Conservation (phyloP, 2,888 invertebrate genomes). For the Anticlea derivata region DNA sequence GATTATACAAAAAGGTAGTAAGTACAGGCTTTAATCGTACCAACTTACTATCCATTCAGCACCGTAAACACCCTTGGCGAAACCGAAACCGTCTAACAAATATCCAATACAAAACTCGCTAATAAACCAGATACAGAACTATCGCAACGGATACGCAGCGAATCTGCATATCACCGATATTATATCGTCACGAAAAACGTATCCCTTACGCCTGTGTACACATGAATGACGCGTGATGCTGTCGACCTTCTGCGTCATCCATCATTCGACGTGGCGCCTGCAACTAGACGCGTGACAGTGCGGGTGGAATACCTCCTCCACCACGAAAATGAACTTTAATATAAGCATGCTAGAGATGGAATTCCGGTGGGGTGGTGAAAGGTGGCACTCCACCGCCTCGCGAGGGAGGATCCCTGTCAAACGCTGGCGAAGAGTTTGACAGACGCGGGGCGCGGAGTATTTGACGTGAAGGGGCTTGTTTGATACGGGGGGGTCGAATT, state of each 20-base stretch:
- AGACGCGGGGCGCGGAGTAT: constrained; percentile 83
- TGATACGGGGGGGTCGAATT: constrained; percentile 80
- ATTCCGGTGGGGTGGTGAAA: constrained; percentile 44
- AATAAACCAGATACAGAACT: constrained; percentile 42
- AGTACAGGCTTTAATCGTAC: too few relatives aligned
- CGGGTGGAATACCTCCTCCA: constrained; percentile 46
- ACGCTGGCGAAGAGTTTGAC: constrained; percentile 84
- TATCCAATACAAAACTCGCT: constrained; percentile 14
- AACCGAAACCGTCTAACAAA: too few relatives aligned
- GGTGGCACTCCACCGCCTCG: constrained; percentile 78
- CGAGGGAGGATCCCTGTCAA: constrained; percentile 83
- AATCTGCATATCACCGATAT: constrained; percentile 84
- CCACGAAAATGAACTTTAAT: constrained; percentile 43
- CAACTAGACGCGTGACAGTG: constrained; percentile 80
- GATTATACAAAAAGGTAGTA: too few relatives aligned
- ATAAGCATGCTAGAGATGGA: constrained; percentile 30
- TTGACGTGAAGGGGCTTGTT: constrained; percentile 84
- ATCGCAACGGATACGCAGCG: constrained; percentile 56
- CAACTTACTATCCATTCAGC: too few relatives aligned
- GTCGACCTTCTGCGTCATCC: constrained; percentile 83
- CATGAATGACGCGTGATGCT: constrained; percentile 84
- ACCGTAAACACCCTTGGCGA: too few relatives aligned
- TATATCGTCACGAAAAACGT: constrained; percentile 84
- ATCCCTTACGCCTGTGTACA: constrained; percentile 84
- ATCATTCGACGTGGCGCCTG: constrained; percentile 83